Percentiles rank a stretch among this genome's conserved stretches.
Conservation (phyloP, 2,888 invertebrate genomes). For the Microplitis manilae region DNA sequence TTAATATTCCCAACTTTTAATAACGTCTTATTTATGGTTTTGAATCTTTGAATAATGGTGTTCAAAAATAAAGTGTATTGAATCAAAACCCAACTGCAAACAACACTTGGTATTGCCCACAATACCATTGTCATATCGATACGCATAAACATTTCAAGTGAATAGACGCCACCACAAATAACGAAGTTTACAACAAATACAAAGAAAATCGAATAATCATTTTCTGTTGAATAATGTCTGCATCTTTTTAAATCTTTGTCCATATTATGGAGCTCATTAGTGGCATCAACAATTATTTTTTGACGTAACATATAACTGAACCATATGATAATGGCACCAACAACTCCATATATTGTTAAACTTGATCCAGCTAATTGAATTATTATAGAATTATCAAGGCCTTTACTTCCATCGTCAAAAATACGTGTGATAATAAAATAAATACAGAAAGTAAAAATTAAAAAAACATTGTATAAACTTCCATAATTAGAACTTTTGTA, state of each 20-base stretch:
- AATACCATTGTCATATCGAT: not conserved
- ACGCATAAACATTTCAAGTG: not conserved
- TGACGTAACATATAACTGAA: not conserved
- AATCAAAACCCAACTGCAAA: not conserved
- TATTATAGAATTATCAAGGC: too few relatives aligned
- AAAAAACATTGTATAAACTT: too few relatives aligned
- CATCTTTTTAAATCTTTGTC: not conserved
- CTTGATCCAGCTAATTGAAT: too few relatives aligned
- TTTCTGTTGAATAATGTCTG: not conserved
- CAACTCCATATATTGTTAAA: too few relatives aligned
- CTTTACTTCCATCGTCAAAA: too few relatives aligned
- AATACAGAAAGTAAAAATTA: too few relatives aligned
- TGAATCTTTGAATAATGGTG: not conserved
- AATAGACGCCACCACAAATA: not conserved
- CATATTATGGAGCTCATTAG: not conserved
- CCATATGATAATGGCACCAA: not conserved
- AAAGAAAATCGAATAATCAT: not conserved
- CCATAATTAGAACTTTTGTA: too few relatives aligned
- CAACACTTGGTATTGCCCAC: not conserved
- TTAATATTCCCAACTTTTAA: not conserved
- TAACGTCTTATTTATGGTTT: not conserved
- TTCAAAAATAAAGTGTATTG: not conserved
- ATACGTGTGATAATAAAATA: too few relatives aligned
- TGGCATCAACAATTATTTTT: not conserved
- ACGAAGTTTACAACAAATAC: not conserved